phyloP scores from a whole-genome alignment of 2,113 vertebrate genomes.

The Nesoenas mayeri region DNA sequence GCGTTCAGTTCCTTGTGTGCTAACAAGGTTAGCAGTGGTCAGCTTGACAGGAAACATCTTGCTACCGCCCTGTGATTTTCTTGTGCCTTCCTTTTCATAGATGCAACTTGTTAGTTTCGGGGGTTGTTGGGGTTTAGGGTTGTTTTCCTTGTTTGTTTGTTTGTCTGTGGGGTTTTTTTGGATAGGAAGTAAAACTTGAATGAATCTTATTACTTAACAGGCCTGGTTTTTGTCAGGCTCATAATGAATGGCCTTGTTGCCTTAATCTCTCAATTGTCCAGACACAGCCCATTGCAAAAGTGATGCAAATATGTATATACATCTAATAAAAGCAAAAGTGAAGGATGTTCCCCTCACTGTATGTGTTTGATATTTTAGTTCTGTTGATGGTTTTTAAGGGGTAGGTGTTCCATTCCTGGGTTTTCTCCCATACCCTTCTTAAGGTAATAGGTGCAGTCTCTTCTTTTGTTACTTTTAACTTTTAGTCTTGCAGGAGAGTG shows the following conservation, averaged over 20 bases:
- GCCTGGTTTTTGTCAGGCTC: neutral
- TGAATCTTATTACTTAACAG: neutral
- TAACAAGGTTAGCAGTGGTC: neutral
- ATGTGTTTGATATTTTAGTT: neutral
- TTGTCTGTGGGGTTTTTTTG: neutral
- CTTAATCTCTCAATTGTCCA: neutral
- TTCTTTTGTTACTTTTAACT: neutral
- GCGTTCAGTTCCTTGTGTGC: neutral
- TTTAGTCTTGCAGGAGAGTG: neutral
- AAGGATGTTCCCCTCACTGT: neutral
- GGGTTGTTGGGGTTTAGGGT: neutral
- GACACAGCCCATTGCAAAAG: neutral
- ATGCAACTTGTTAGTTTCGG: neutral
- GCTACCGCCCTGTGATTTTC: neutral
- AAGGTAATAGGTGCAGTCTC: neutral
- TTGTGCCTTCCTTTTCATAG: neutral
- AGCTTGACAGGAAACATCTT: neutral
- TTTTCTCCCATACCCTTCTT: neutral
- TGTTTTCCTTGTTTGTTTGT: neutral
- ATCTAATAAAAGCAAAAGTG: neutral
- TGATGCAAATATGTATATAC: neutral
- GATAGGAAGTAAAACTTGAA: neutral
- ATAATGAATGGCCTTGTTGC: neutral
- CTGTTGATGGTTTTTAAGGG: neutral
- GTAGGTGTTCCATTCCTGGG: fast-evolving